Base-by-base conservation (phyloP, 2,113 vertebrate genomes). In the Fregetta grallaria region DNA sequence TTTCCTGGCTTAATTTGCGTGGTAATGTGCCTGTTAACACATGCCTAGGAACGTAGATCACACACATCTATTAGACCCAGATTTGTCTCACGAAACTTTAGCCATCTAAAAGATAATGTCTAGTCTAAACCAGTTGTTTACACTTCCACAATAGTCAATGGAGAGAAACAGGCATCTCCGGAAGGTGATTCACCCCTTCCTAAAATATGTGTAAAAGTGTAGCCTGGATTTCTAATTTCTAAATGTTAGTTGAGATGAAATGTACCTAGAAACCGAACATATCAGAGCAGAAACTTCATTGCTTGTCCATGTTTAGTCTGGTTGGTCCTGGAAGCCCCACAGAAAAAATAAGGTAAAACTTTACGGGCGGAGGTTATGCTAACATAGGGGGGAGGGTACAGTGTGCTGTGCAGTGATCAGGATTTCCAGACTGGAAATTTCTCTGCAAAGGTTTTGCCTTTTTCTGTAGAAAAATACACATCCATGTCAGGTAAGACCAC, bases 21-120 rank as follows among this genome's bases (percentile, higher is more conserved):
- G 94, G 89, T 97, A 95, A 96, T 96, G 89, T 95, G 95, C 88
- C 96, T 97, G 89, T 96, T 97, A 97, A 95, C 94, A 95, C 94
- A 97, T 92, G 91, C 96, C 95, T 91, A 94, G 83, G 77, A 87
- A 85, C 4, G 2, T 94, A 97, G 94, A 85, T 97, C 96, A 97
- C 94, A 91, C 87, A 92, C 6, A 9, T 94, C 94, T 97, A 59
- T 96, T 95, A 96, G 93, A 86, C 90, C 49, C 92, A 97, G 85
- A 95, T 96, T 93, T 90, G 87, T 70, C 74, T 94, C 87, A 85
- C 3, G 6, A 79, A 96, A 96, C 92, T 88, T 96, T 68, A 95
- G 93, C 84, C 94, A 96, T 95, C 93, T 94, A 68, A 90, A 95
- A 96, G 96, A 97, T 96, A 96, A 97, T 88, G 96, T 96, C 96